phyloP scores from a whole-genome alignment of 2,113 vertebrate species.

The Callopanchax toddi region DNA sequence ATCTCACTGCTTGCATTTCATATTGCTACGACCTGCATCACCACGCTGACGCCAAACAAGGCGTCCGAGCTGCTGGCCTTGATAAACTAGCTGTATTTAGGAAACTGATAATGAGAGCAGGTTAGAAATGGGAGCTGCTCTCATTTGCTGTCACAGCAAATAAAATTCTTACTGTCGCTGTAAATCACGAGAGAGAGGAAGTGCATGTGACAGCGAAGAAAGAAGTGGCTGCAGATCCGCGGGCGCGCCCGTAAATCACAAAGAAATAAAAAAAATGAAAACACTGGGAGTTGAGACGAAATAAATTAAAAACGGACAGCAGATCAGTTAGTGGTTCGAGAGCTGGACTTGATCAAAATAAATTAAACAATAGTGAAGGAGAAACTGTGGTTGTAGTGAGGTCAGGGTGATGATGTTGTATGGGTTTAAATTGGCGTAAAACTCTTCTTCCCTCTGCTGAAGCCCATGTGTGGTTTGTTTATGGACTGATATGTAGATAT shows the following conservation, averaged over 20 bases:
- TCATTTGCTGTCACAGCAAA: background rate
- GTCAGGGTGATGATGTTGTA: constrained; percentile 1
- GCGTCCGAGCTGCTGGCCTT: background rate
- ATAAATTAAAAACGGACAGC: background rate
- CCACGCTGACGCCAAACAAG: background rate
- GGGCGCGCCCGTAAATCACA: background rate
- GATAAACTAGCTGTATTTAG: background rate
- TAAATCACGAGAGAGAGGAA: constrained; percentile 3
- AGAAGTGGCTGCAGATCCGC: background rate
- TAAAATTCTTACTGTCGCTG: constrained; percentile 1
- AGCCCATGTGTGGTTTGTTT: constrained; percentile 32
- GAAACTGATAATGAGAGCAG: background rate
- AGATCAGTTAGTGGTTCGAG: background rate
- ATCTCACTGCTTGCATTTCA: background rate
- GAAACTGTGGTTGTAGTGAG: constrained; percentile 1
- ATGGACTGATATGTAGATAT: constrained; percentile 18
- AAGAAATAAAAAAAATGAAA: background rate
- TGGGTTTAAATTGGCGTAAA: no score
- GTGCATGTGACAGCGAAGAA: background rate
- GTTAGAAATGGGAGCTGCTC: constrained; percentile 12
- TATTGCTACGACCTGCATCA: background rate
- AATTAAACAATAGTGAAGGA: background rate
- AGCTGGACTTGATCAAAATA: background rate
- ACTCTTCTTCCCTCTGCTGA: no score
- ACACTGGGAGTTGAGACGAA: background rate